Percentiles rank a stretch among this genome's conserved stretches.
Evolutionary conservation across 2,888 invertebrate genomes (phyloP).

Genomic region (Polymixis lichenea): DNA sequence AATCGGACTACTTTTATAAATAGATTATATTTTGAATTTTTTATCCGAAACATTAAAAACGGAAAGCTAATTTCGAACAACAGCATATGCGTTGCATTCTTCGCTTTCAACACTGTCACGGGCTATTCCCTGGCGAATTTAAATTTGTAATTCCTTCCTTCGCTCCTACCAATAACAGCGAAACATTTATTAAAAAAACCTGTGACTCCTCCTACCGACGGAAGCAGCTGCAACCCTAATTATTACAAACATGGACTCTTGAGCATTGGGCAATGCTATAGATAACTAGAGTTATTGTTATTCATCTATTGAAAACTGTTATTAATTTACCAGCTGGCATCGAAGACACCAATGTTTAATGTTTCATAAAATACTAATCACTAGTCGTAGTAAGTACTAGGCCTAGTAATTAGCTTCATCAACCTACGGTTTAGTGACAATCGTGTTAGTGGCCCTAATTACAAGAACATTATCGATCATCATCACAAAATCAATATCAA

Average conservation of each 20-base stretch:
- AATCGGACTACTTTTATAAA: conserved; percentile 12
- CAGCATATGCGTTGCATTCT: conserved; percentile 88
- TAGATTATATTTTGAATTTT: conserved; percentile 20
- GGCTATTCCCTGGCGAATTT: conserved; percentile 87
- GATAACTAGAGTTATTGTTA: conserved; percentile 76
- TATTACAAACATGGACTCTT: conserved; percentile 86
- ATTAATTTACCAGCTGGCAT: conserved; percentile 72
- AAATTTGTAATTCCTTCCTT: conserved; percentile 88
- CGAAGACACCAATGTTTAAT: conserved; percentile 57
- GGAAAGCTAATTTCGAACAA: conserved; percentile 63
- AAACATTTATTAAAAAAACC: conserved; percentile 85
- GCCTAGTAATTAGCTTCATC: conserved; percentile 16
- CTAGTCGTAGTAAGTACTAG: conserved; percentile 21
- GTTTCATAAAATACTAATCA: conserved; percentile 42
- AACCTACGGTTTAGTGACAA: conserved; percentile 22
- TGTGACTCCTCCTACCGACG: conserved; percentile 84
- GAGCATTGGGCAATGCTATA: conserved; percentile 79
- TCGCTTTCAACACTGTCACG: conserved; percentile 81
- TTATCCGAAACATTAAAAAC: conserved; percentile 32
- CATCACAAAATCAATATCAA: conserved; percentile 38
- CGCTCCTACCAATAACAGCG: conserved; percentile 84
- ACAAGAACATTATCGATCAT: conserved; percentile 35
- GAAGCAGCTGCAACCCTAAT: conserved; percentile 89
- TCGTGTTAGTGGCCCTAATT: conserved; percentile 23
- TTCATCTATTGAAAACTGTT: conserved; percentile 73